Evolutionary conservation across 53 echinoderm and acorn worm genomes (phyloP).

Genomic region (Paracentrotus lividus): DNA sequence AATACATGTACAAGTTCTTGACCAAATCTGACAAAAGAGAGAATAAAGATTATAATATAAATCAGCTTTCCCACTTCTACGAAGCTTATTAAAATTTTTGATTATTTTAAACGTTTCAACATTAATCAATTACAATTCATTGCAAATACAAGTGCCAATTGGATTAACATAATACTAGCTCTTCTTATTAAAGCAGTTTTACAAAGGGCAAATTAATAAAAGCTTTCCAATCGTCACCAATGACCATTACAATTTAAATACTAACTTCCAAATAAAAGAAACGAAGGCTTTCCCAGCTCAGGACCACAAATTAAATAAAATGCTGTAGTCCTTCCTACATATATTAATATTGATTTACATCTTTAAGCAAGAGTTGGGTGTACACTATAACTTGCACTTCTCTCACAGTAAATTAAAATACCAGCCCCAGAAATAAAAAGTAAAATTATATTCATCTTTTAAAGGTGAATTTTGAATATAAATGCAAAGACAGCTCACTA

Average conservation of each 20-base stretch:
- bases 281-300: not conserved
- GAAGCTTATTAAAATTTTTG: not conserved
- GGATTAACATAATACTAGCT: not conserved
- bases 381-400: not conserved
- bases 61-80: not conserved
- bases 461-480: not conserved
- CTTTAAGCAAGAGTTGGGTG: not conserved
- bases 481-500: not conserved
- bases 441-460: not conserved
- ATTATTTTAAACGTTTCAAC: not conserved
- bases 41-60: not conserved
- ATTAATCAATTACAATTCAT: not conserved
- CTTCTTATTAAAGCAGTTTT: not conserved
- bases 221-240: not conserved
- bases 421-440: not conserved
- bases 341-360: not conserved
- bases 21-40: not conserved
- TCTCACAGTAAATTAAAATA: not conserved
- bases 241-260: not conserved
- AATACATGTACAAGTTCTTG: not conserved
- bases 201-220: not conserved
- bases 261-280: not conserved
- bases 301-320: not conserved
- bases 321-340: not conserved
- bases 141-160: not conserved